phyloP scores from a whole-genome alignment of 2,113 vertebrate genomes.

The Ahaetulla prasina region DNA sequence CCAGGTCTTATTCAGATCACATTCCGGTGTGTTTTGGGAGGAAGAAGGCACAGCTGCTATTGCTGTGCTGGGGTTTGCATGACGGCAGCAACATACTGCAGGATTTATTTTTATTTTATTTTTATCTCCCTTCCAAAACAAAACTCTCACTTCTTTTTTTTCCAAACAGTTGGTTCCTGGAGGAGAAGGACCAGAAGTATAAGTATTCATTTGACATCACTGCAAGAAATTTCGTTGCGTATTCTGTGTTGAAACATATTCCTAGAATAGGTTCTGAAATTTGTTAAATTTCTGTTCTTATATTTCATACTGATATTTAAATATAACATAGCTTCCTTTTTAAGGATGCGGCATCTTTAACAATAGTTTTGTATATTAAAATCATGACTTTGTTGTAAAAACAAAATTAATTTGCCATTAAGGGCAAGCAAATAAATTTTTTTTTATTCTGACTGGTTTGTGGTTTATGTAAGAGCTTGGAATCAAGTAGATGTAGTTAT shows the following conservation, averaged over 20 bases:
- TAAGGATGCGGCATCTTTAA: constrained; percentile 37
- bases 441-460: not conserved
- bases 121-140: too few species aligned
- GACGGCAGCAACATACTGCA: not conserved
- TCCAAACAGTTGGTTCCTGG: constrained; percentile 88
- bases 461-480: not conserved
- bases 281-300: constrained; percentile 16
- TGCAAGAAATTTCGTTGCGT: constrained; percentile 35
- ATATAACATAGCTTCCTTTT: constrained; percentile 46
- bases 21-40: not conserved
- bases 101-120: not conserved
- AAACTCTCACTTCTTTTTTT: not conserved
- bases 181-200: constrained; percentile 97
- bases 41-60: not conserved
- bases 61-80: not conserved
- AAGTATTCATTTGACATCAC: constrained; percentile 37
- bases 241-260: not conserved
- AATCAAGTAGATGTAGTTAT: not conserved
- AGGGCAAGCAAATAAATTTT: constrained; percentile 55
- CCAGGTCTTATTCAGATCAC: too few species aligned
- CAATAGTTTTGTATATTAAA: constrained; percentile 55
- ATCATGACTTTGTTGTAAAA: constrained; percentile 53
- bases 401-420: constrained; percentile 23
- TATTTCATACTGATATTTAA: constrained; percentile 39
- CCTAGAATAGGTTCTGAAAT: not conserved